Conservation (phyloP, 2,888 invertebrate genomes). For the Cordilura impudica region DNA sequence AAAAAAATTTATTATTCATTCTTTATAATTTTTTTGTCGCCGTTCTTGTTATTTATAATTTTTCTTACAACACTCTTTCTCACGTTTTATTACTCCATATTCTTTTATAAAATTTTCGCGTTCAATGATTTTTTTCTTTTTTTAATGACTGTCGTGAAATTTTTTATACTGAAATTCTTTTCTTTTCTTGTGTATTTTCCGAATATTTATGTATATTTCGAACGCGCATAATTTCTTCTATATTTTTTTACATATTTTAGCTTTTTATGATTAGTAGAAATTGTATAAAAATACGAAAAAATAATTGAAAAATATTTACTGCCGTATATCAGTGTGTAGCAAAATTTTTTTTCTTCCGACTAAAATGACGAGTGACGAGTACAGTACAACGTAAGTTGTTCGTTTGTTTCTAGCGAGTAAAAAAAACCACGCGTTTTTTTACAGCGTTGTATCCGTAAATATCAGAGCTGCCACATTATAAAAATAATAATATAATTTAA, state of each 20-base stretch:
- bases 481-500: no score
- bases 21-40: conserved; percentile 9
- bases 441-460: conserved; percentile 24
- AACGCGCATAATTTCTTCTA: not conserved
- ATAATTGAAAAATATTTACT: conserved; percentile 41
- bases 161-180: conserved; percentile 6
- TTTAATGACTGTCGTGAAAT: conserved; percentile 6
- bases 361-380: conserved; percentile 47
- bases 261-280: conserved; percentile 5
- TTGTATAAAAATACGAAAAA: conserved; percentile 57
- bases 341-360: conserved; percentile 54
- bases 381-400: no score
- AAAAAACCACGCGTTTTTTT: conserved; percentile 52
- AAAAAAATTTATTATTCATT: conserved; percentile 1
- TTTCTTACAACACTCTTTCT: conserved; percentile 39
- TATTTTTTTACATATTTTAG: conserved; percentile 52
- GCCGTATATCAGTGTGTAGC: conserved; percentile 39
- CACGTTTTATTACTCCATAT: conserved; percentile 57
- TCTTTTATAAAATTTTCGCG: conserved; percentile 51
- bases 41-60: conserved; percentile 24
- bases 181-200: not conserved
- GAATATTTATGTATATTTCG: not conserved
- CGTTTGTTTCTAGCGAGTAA: conserved; percentile 8
- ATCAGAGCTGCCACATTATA: no score
- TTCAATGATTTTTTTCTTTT: conserved; percentile 48